Evolutionary conservation across 2,113 vertebrate species (phyloP), one percentile per base, ranked within the genome.

Genomic region (Protobothrops mucrosquamatus): DNA sequence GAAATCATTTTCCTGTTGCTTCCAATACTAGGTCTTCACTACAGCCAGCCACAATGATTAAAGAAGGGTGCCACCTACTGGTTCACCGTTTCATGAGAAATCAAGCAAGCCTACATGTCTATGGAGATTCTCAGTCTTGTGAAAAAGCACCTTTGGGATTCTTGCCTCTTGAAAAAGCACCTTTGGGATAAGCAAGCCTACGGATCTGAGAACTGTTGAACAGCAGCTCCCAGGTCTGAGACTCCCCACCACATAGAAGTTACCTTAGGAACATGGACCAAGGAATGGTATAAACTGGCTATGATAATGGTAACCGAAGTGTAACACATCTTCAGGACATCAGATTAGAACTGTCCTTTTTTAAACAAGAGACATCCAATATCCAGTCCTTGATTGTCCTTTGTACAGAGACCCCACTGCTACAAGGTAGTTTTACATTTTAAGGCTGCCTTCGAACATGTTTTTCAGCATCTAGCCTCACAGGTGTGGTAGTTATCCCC

Each of bases 21-120:
- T 86, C 15, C 85, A 20, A 1, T 7, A 2, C 4, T 8, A 1
- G 15, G 26, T 14, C 51, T 57, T 51, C 57, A 20, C 12, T 52
- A 54, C 23, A 46, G 7, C 23, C 64, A 48, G 54, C 88, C 34
- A 7, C 7, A n/a, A 46, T 46, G 57, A 12, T 22, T 12, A 51
- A 86, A 57, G 9, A 52, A 61, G 89, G 6, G 74, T 9, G 89
- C 92, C 92, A 61, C 1, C 92, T 93, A 34, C 55, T 93, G 92
- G 56, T 81, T n/a, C 10, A n/a, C 15, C 22, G 24, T 34, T n/a
- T 4, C 0, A n/a, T 1, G 34, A n/a, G 24, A 9, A 29, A 39
- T 56, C 18, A 55, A 89, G 48, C 86, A 54, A 39, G 52, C 14
- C 2, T 20, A 39, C n/a, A 51, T 8, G 1, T 51, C 48, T 51